phyloP scores from a whole-genome alignment of 2,888 invertebrate species.

The Leptodirus hochenwartii region DNA sequence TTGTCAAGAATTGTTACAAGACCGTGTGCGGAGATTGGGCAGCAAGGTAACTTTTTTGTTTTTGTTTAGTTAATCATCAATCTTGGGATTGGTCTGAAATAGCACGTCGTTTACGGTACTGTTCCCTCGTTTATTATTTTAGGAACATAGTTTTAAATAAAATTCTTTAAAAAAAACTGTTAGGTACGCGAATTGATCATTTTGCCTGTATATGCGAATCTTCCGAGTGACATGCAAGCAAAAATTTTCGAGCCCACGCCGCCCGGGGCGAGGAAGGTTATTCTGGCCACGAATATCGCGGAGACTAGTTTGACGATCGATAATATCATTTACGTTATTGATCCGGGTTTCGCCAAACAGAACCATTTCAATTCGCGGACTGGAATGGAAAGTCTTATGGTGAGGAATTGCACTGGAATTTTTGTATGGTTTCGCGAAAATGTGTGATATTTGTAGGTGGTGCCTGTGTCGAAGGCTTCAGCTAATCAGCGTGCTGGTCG shows the following conservation, averaged over 20 bases:
- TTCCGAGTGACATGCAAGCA: slow-evolving; percentile 97
- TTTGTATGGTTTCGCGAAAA: too few species aligned
- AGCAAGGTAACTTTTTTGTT: slow-evolving; percentile 86
- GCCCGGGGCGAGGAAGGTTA: slow-evolving; percentile 87
- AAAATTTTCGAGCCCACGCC: slow-evolving; percentile 98
- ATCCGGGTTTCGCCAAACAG: slow-evolving; percentile 99
- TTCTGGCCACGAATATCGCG: slow-evolving; percentile 96
- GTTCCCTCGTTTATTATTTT: too few species aligned
- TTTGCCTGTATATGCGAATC: slow-evolving; percentile 92
- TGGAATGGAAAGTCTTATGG: slow-evolving; percentile 96
- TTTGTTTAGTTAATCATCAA: too few species aligned
- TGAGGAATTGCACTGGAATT: too few species aligned
- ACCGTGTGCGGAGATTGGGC: slow-evolving; percentile 80
- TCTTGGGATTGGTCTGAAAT: too few species aligned
- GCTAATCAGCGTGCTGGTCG: slow-evolving; percentile 95
- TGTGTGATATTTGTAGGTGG: too few species aligned
- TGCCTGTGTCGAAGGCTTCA: slow-evolving; percentile 96
- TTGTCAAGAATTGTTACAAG: slow-evolving; percentile 74
- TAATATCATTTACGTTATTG: slow-evolving; percentile 96
- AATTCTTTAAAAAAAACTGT: too few species aligned
- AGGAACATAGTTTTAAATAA: too few species aligned
- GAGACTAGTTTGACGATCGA: slow-evolving; percentile 98
- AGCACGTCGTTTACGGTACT: too few species aligned
- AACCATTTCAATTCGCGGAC: slow-evolving; percentile 96
- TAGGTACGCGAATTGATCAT: slow-evolving; percentile 83